Base-by-base conservation (phyloP, 2,113 vertebrate species). In the Epinephelus fuscoguttatus region DNA sequence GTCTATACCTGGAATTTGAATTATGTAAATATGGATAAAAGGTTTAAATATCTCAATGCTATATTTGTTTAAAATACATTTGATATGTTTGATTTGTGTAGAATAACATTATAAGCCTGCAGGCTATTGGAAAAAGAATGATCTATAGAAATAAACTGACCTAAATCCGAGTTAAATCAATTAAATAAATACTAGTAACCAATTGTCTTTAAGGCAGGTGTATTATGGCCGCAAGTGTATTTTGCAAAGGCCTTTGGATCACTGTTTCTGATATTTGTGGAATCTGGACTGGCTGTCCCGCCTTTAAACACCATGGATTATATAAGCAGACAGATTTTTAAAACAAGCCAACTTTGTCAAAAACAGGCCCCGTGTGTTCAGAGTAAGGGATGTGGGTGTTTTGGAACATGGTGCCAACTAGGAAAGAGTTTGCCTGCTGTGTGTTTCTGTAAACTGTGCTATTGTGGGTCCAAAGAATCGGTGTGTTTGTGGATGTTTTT, bases 401-500 rank as follows among this genome's bases (percentile, higher is more conserved):
- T 69, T 15, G 47, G 78, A 69, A 47, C 68, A 4, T 23, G 42
- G 52, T 66, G 83, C 70, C 87, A 78, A 62, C 76, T 45, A 8
- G 30, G 79, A 76, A 85, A 87, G 23, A 62, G 56, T 81, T 76
- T 74, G 59, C 33, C 37, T 75, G 45, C 37, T 75, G 45, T 80
- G 62, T 80, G 45, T 80, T 74, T 84, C 47, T 85, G 52, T 80
- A 53, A 76, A 80, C 42, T 57, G 19, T 67, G 18, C 78, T 74
- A 69, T 85, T 82, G 67, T 68, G 62, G 61, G 30, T 72, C 40
- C 59, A 61, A 40, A 74, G 62, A 83, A 27, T 75, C 21, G 11
- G 61, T 61, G 75, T 85, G 63, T 81, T 71, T 90, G 75, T 91
- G 77, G 70, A 73, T 91, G 56, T 84, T 82, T 30, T 87, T 85